Percentiles rank a stretch among this genome's conserved stretches.
phyloP scores from a whole-genome alignment of 2,888 invertebrate species.

The Polyploca ridens region DNA sequence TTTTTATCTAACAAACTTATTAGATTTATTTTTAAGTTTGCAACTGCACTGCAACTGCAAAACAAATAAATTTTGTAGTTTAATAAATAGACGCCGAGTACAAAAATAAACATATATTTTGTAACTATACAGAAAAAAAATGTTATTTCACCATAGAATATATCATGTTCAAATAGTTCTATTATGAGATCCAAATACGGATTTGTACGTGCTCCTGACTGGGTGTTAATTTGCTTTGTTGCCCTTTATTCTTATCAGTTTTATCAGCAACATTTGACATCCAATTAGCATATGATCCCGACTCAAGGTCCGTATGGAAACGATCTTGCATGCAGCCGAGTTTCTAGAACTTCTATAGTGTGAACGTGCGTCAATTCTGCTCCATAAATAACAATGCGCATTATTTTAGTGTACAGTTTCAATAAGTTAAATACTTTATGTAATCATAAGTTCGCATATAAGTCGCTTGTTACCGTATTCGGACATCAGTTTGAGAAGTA shows the following conservation, averaged over 20 bases:
- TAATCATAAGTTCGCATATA: slow-evolving; percentile 65
- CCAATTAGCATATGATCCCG: slow-evolving; percentile 57
- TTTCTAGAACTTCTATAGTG: slow-evolving; percentile 50
- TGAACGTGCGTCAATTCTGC: slow-evolving; percentile 63
- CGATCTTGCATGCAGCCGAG: slow-evolving; percentile 54
- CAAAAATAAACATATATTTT: not conserved
- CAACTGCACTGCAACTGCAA: no score
- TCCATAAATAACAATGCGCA: slow-evolving; percentile 63
- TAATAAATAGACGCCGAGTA: not conserved
- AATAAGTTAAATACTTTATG: slow-evolving; percentile 67
- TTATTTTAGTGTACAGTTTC: slow-evolving; percentile 60
- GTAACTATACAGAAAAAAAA: not conserved
- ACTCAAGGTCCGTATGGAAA: slow-evolving; percentile 61
- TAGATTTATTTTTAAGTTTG: no score
- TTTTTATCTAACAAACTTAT: no score
- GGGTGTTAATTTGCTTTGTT: slow-evolving; percentile 55
- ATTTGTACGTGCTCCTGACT: slow-evolving; percentile 37
- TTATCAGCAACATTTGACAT: slow-evolving; percentile 54
- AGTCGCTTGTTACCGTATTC: slow-evolving; percentile 31
- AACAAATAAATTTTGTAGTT: no score
- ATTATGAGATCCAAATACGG: slow-evolving; percentile 33
- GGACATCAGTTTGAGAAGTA: slow-evolving; percentile 45
- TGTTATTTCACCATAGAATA: not conserved
- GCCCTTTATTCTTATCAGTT: slow-evolving; percentile 59
- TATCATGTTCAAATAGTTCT: not conserved